Conservation (phyloP, 2,113 vertebrate species). For the Penelope pileata region DNA sequence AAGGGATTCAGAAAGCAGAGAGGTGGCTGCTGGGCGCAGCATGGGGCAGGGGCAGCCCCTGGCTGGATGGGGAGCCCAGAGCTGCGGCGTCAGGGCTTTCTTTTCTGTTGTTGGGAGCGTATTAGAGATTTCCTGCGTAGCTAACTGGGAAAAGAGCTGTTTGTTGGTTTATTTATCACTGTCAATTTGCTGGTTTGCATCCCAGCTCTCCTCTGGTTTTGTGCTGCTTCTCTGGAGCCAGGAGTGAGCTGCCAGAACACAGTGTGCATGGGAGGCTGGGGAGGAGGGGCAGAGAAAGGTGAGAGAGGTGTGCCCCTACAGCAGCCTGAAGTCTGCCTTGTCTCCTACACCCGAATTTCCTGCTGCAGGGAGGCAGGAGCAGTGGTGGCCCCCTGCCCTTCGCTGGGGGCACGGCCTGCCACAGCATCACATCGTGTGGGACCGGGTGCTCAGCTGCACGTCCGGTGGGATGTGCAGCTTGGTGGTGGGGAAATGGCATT, state of each 20-base stretch:
- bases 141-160: neutral
- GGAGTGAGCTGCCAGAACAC: rapidly evolving
- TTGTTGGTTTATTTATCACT: neutral
- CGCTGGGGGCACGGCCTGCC: rapidly evolving
- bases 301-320: neutral
- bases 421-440: rapidly evolving
- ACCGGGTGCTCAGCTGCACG: rapidly evolving
- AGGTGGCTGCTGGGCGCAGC: neutral
- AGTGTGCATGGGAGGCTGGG: neutral
- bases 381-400: neutral
- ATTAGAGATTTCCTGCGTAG: neutral
- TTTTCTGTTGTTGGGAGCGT: neutral
- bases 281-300: neutral
- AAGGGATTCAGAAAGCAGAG: neutral
- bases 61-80: neutral
- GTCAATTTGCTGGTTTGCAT: neutral
- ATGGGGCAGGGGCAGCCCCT: neutral
- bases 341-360: neutral
- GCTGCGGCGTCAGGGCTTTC: neutral
- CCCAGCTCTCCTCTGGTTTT: too few relatives aligned
- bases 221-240: neutral
- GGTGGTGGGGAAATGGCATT: rapidly evolving
- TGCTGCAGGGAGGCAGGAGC: neutral
- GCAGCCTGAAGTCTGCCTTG: neutral
- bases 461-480: rapidly evolving